phyloP scores from a whole-genome alignment of 1,140 invertebrate genomes.

The Euwallacea fornicatus region DNA sequence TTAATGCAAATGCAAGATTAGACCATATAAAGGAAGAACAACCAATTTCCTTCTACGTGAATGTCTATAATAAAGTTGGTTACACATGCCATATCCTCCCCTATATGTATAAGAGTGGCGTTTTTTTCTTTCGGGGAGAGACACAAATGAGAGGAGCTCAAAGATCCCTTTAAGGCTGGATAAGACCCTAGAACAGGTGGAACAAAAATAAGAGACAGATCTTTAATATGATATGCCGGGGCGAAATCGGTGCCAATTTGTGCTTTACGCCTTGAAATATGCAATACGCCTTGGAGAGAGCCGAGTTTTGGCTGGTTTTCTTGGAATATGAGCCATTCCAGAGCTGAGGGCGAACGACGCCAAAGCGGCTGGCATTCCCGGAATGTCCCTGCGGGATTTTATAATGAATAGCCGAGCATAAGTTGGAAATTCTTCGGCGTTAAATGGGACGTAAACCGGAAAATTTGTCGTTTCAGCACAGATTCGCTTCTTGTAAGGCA shows the following conservation, averaged over 20 bases:
- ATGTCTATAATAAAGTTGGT: too few relatives aligned
- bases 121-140: too few relatives aligned
- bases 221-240: constrained; percentile 12
- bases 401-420: constrained; percentile 3
- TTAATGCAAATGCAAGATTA: too few relatives aligned
- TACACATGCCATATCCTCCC: background rate
- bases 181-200: background rate
- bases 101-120: background rate
- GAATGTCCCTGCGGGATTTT: constrained; percentile 25
- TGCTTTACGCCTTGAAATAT: constrained; percentile 4
- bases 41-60: too few relatives aligned
- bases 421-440: background rate
- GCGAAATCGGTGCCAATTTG: constrained; percentile 15
- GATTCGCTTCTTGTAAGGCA: too few relatives aligned
- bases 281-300: constrained; percentile 8
- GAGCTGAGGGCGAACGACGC: constrained; percentile 3
- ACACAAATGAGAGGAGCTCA: too few relatives aligned
- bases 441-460: too few relatives aligned
- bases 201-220: constrained; percentile 8
- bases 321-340: constrained; percentile 9
- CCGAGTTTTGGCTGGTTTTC: constrained; percentile 14
- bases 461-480: too few relatives aligned
- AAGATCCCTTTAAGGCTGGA: background rate
- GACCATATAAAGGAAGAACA: too few relatives aligned
- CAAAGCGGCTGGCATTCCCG: constrained; percentile 10